These are phyloP conservation scores for Gallinago jamesoni DNA, from an alignment of 2,113 vertebrate genomes.

Conservation along the genomic window DNA sequence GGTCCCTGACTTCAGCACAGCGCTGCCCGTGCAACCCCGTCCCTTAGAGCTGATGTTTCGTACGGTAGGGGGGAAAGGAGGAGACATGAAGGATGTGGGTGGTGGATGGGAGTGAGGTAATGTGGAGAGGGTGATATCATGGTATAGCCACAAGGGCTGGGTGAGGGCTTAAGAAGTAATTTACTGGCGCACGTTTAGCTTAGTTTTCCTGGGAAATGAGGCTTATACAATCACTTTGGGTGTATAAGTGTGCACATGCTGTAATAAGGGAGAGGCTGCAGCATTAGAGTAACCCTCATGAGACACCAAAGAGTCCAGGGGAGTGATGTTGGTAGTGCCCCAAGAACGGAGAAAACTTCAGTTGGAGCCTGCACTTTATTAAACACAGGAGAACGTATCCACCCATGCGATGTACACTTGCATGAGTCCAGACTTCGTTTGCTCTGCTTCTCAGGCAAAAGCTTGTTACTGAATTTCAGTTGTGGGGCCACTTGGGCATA, in stretches of 20 bases:
- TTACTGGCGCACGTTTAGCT: neutral
- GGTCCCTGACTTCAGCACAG: neutral
- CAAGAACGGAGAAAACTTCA: neutral
- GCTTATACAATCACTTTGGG: neutral
- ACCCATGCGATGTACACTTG: neutral
- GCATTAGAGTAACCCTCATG: neutral
- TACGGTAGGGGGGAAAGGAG: neutral
- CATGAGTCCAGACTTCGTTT: neutral
- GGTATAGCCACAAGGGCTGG: neutral
- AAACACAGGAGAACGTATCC: neutral
- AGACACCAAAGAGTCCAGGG: neutral
- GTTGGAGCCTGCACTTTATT: neutral
- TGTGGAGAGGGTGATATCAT: slow-evolving; percentile 51
- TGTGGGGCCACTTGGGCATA: neutral
- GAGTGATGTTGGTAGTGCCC: neutral
- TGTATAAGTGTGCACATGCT: neutral
- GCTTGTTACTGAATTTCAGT: neutral
- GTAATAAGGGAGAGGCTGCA: slow-evolving; percentile 34
- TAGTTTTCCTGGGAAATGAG: neutral
- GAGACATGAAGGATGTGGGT: neutral
- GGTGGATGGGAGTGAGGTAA: slow-evolving; percentile 24
- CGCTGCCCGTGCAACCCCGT: neutral
- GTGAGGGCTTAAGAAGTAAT: neutral
- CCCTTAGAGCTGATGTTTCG: neutral
- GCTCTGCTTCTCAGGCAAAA: neutral